Evolutionary conservation across 2,113 vertebrate species (phyloP).

Genomic region (Euleptes europaea): DNA sequence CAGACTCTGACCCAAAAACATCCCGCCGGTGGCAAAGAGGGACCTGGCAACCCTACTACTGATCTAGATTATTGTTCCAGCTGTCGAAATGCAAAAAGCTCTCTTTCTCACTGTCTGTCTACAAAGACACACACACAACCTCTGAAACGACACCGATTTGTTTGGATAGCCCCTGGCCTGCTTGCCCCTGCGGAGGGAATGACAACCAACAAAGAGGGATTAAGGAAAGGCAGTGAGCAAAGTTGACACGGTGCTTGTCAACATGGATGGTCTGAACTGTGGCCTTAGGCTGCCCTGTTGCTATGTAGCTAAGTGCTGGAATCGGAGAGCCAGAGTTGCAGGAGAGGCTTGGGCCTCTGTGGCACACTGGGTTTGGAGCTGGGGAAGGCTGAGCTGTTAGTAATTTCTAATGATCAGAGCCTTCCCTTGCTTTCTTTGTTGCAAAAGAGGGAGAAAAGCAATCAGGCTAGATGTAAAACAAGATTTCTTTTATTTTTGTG

Average conservation of each 20-base stretch:
- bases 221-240: background rate
- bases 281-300: background rate
- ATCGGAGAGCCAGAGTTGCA: background rate
- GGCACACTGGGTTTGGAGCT: background rate
- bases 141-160: background rate
- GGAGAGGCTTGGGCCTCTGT: background rate
- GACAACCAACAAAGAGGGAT: background rate
- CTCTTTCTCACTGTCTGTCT: background rate
- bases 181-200: background rate
- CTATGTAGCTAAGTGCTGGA: background rate
- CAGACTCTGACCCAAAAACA: too few relatives aligned
- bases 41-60: too few relatives aligned
- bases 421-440: background rate
- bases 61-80: background rate
- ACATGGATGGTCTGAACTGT: background rate
- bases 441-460: background rate
- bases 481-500: background rate
- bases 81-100: background rate
- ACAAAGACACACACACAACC: too few relatives aligned
- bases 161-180: background rate
- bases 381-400: background rate
- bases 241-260: background rate
- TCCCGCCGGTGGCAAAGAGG: too few relatives aligned
- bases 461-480: background rate
- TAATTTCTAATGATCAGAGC: background rate